A percentile compares a stretch with the other conserved stretches of the same genome.
These are phyloP conservation scores for Octopus sinensis DNA, from an alignment of 1,140 invertebrate species.

Conservation along the genomic window DNA sequence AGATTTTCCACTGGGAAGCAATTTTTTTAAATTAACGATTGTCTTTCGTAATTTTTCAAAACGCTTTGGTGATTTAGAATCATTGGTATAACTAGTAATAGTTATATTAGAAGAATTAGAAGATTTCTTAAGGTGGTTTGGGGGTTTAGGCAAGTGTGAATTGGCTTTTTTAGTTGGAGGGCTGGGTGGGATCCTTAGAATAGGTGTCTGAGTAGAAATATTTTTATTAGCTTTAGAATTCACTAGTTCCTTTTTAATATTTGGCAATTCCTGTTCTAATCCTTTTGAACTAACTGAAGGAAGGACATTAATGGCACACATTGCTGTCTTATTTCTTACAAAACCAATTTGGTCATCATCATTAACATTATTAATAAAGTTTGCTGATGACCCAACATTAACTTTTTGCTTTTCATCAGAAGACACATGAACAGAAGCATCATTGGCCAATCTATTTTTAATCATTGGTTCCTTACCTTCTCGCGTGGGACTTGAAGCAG, in stretches of 20 bases:
- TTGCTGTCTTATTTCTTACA: not conserved
- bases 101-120: too few species aligned
- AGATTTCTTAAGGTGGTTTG: too few species aligned
- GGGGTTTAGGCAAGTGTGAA: too few species aligned
- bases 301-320: not conserved
- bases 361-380: not conserved
- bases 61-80: too few species aligned
- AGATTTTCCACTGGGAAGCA: not conserved
- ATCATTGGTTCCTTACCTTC: not conserved
- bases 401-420: not conserved
- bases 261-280: not conserved
- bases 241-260: too few species aligned
- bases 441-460: not conserved
- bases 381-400: not conserved
- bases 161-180: not conserved
- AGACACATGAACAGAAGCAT: not conserved
- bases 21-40: not conserved
- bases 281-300: not conserved
- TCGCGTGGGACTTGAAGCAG: not conserved
- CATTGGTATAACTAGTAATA: too few species aligned
- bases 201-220: slow-evolving; percentile 1
- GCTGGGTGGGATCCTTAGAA: not conserved
- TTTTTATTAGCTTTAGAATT: not conserved
- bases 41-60: too few species aligned
- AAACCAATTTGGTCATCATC: not conserved